Conservation (phyloP, 2,797 vertebrate species). For the Pseudomugil gertrudae region DNA sequence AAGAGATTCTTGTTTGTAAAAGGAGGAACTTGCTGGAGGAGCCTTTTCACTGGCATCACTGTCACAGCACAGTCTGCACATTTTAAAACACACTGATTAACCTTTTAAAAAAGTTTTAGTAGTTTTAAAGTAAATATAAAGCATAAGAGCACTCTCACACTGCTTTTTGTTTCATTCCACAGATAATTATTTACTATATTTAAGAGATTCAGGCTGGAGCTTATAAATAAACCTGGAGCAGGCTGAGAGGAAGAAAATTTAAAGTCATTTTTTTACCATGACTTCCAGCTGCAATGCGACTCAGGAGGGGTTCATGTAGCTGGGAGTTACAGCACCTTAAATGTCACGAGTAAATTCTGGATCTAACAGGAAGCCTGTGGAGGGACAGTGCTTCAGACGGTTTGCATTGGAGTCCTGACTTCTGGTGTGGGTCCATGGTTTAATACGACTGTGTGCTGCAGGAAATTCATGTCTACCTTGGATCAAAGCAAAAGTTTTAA, state of each 20-base stretch:
- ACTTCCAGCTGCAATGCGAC: slow-evolving; percentile 47
- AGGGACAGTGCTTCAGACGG: slow-evolving; percentile 22
- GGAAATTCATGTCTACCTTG: slow-evolving; percentile 18
- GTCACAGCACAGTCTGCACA: neutral
- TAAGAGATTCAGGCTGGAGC: neutral
- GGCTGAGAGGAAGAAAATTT: slow-evolving; percentile 19
- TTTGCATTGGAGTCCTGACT: slow-evolving; percentile 32
- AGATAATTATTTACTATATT: neutral
- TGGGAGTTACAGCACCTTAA: slow-evolving; percentile 17
- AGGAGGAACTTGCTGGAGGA: neutral
- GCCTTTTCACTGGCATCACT: neutral
- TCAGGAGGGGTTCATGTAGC: slow-evolving; percentile 52
- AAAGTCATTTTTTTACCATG: slow-evolving; percentile 12
- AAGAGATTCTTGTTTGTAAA: neutral
- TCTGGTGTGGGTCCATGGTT: slow-evolving; percentile 47
- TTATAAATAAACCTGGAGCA: slow-evolving; percentile 11
- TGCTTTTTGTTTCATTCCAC: neutral
- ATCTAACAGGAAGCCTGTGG: slow-evolving; percentile 39
- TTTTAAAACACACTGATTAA: neutral
- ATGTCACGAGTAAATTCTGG: slow-evolving; percentile 42
- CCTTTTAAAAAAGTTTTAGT: too few species aligned
- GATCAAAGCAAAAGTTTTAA: slow-evolving; percentile 34
- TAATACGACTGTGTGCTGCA: neutral
- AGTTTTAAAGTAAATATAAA: neutral
- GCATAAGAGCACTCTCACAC: neutral